These are phyloP conservation scores for Diachasmimorpha longicaudata DNA, from an alignment of 1,140 invertebrate species.

Conservation along the genomic window DNA sequence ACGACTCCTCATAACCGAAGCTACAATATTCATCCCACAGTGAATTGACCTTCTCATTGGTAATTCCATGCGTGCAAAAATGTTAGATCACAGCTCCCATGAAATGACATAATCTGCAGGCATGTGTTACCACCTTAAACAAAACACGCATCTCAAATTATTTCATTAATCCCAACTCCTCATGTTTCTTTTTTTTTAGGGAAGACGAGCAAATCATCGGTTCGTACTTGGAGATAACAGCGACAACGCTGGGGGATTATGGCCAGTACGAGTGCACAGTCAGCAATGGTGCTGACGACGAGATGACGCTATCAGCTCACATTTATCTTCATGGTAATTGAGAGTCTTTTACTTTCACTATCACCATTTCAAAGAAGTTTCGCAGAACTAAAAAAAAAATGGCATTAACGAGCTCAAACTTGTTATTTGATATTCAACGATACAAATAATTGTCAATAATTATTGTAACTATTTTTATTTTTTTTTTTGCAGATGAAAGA, in stretches of 20 bases:
- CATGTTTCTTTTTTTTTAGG: conserved; percentile 54
- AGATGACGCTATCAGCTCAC: conserved; percentile 54
- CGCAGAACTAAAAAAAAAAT: conserved; percentile 12
- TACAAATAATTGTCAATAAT: neutral
- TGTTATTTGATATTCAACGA: neutral
- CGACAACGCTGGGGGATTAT: conserved; percentile 69
- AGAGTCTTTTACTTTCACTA: conserved; percentile 9
- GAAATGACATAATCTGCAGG: too few relatives aligned
- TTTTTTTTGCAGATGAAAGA: conserved; percentile 46
- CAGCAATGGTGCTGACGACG: conserved; percentile 63
- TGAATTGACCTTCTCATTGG: too few relatives aligned
- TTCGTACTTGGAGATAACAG: conserved; percentile 70
- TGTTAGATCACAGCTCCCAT: too few relatives aligned
- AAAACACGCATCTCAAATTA: neutral
- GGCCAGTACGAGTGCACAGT: conserved; percentile 71
- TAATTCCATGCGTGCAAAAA: too few relatives aligned
- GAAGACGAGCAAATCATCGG: conserved; percentile 74
- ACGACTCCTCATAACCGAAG: too few relatives aligned
- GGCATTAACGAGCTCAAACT: neutral
- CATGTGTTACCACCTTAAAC: too few relatives aligned
- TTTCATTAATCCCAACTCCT: conserved; percentile 7
- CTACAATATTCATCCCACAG: too few relatives aligned
- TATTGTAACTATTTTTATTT: neutral
- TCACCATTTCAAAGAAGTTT: conserved; percentile 2
- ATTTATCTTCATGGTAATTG: conserved; percentile 57